Base-by-base conservation (phyloP, 1,140 invertebrate species). In the Ostrea edulis region DNA sequence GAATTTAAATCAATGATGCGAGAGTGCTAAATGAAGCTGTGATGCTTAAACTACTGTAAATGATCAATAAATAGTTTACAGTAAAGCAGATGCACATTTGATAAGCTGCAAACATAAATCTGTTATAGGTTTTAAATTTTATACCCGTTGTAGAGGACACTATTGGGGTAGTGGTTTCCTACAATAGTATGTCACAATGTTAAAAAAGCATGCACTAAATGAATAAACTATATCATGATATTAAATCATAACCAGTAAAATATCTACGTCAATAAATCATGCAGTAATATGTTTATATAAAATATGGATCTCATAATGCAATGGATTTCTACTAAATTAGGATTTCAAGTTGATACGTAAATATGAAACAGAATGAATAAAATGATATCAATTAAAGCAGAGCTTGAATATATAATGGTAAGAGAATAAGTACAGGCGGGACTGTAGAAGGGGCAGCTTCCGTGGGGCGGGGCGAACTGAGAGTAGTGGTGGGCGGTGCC, bases 391-490 rank as follows among this genome's bases (percentile, higher is more conserved):
- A 35, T 35, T 83, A 52, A 83, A 54, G 82, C 11, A 20, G n/a
- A 53, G 82, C 22, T 22, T 83, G 51, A 22, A 81, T 52, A 53
- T 83, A 83, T 44, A 83, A 9, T 11, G 52, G 52, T 53, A 83
- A 83, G 35, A 53, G 20, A 83, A 53, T 83, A 83, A 83, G 82
- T 83, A 83, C 82, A 53, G 82, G 82, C 20, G 82, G 82, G 22
- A 52, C 82, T 83, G 82, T 83, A 29, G 68, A 77, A 77, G 68
- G 11, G 35, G 35, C 29, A 25, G 68, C 29, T 12, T 77, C 68
- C 7, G 68, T 29, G 68, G 68, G 68, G 68, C 22, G 68, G 14
- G 25, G 25, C 25, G 68, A 29, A 25, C 25, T 83, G 82, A 44
- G 20, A 11, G 82, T 87, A 20, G 84, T 58, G n/a, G 51, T 84